Evolutionary conservation across 2,113 vertebrate species (phyloP).

Genomic region (Scomber scombrus): DNA sequence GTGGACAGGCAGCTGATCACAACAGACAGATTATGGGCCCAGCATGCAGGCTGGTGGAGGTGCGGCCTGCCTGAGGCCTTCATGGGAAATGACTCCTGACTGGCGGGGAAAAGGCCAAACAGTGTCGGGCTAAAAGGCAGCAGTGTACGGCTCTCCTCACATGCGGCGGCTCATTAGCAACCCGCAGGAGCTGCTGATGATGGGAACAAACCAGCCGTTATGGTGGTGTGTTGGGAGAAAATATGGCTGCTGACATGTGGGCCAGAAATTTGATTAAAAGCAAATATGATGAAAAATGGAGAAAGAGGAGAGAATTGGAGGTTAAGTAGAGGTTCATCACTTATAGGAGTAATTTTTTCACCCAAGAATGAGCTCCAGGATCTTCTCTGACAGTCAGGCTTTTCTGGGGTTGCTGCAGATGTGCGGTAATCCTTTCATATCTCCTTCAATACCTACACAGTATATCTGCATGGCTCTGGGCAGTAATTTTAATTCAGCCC

Average conservation of each 20-base stretch:
- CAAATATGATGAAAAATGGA: conserved; percentile 13
- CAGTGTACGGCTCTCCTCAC: conserved; percentile 85
- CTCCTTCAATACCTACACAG: conserved; percentile 24
- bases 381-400: conserved; percentile 34
- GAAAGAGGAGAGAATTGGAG: conserved; percentile 9
- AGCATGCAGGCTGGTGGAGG: conserved; percentile 52
- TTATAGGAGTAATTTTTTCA: conserved; percentile 25
- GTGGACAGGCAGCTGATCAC: conserved; percentile 78
- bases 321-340: conserved; percentile 19
- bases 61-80: conserved; percentile 81
- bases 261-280: conserved; percentile 86
- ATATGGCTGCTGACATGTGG: conserved; percentile 83
- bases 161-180: conserved; percentile 72
- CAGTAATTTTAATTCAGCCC: conserved; percentile 45
- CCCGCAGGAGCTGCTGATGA: conserved; percentile 75
- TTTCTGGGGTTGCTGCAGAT: conserved; percentile 31
- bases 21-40: conserved; percentile 84
- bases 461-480: conserved; percentile 28
- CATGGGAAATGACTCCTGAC: conserved; percentile 91
- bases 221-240: conserved; percentile 76
- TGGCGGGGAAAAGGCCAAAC: conserved; percentile 84
- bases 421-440: conserved; percentile 41
- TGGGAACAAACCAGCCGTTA: conserved; percentile 88
- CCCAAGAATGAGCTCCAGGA: conserved; percentile 16
- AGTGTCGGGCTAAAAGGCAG: conserved; percentile 84